Evolutionary conservation across 2,888 invertebrate genomes (phyloP).

Genomic region (Alviniconcha strummeri): DNA sequence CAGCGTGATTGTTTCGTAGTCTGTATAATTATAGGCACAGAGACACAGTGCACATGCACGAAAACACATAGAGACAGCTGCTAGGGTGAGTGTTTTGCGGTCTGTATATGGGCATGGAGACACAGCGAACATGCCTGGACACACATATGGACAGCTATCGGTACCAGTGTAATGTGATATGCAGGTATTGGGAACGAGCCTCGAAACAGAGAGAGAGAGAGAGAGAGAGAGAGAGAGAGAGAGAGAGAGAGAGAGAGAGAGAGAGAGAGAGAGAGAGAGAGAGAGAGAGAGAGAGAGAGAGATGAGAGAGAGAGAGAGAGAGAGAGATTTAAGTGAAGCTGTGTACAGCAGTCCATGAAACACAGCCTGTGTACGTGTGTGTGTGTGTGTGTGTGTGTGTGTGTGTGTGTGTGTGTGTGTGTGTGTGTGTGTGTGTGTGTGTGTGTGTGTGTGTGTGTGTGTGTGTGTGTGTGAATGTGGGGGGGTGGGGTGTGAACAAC

Average conservation of each 20-base stretch:
- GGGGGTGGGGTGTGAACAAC: background rate
- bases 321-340: background rate
- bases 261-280: background rate
- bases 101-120: background rate
- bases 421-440: slow-evolving; percentile 10
- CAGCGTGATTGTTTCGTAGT: background rate
- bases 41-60: background rate
- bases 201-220: background rate
- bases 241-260: background rate
- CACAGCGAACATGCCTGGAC: background rate
- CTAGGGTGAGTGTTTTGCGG: too few species aligned
- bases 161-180: too few species aligned
- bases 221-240: background rate
- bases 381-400: background rate
- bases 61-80: background rate
- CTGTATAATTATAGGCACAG: background rate
- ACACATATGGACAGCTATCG: background rate
- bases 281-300: background rate
- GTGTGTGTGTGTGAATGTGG: background rate
- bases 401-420: slow-evolving; percentile 10
- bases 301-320: too few species aligned
- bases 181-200: too few species aligned
- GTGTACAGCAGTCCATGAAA: background rate
- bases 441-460: slow-evolving; percentile 11
- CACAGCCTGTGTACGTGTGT: too few species aligned